A percentile compares a stretch with the other conserved stretches of the same genome.
Evolutionary conservation across 2,113 vertebrate species (phyloP).

Genomic region (Clarias magur): DNA sequence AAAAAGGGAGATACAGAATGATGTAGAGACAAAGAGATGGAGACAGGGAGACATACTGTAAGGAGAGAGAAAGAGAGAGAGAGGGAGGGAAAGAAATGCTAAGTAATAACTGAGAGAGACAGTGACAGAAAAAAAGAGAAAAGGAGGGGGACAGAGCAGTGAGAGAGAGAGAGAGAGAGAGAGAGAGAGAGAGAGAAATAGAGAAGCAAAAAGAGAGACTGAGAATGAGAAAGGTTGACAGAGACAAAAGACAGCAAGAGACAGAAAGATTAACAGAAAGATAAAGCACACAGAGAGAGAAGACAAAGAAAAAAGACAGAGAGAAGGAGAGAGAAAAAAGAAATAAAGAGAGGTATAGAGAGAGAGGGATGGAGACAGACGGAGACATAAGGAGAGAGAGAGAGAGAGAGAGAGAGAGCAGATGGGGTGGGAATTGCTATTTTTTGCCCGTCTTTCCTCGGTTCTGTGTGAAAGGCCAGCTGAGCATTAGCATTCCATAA

Average conservation of each 20-base stretch:
- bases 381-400: neutral
- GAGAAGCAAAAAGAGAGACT: neutral
- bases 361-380: neutral
- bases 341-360: neutral
- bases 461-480: slow-evolving; percentile 44
- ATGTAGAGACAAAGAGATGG: neutral
- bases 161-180: neutral
- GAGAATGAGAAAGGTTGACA: too few relatives aligned
- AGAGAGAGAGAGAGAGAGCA: slow-evolving; percentile 2
- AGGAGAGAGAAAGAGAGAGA: neutral
- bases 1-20: neutral
- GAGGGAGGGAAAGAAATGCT: too few relatives aligned
- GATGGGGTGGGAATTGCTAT: slow-evolving; percentile 38
- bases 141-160: too few relatives aligned
- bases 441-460: slow-evolving; percentile 12
- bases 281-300: neutral
- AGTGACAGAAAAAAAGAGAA: too few relatives aligned
- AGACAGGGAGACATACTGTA: neutral
- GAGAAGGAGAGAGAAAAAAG: neutral
- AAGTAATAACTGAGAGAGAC: neutral
- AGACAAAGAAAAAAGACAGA: neutral
- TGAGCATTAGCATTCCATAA: slow-evolving; percentile 50
- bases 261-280: neutral
- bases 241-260: too few relatives aligned
- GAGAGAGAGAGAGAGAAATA: neutral